Evolutionary conservation across 1,140 invertebrate genomes (phyloP).

Genomic region (Dendrolimus kikuchii): DNA sequence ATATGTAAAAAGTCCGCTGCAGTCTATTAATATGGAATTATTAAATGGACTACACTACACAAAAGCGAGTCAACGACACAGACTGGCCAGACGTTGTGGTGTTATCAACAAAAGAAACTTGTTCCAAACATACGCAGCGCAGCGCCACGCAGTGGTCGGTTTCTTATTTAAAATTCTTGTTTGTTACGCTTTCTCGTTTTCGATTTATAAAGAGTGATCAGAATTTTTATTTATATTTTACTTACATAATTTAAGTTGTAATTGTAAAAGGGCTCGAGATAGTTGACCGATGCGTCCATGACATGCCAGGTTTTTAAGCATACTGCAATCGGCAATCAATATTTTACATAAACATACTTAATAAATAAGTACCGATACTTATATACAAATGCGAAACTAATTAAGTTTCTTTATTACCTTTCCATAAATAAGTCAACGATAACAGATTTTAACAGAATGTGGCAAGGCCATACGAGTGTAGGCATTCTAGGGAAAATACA

Average conservation of each 20-base stretch:
- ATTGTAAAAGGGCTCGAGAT: slow-evolving; percentile 9
- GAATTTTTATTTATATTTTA: slow-evolving; percentile 27
- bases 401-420: too few species aligned
- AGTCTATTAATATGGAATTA: background rate
- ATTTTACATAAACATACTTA: too few species aligned
- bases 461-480: too few species aligned
- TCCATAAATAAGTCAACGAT: too few species aligned
- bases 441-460: too few species aligned
- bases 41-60: slow-evolving; percentile 9
- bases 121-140: slow-evolving; percentile 38
- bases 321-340: too few species aligned
- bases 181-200: slow-evolving; percentile 43
- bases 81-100: slow-evolving; percentile 24
- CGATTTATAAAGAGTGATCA: slow-evolving; percentile 28
- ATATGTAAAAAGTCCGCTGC: background rate
- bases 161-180: slow-evolving; percentile 39
- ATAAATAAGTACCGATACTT: too few species aligned
- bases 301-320: background rate
- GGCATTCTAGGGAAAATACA: too few species aligned
- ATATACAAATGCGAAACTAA: too few species aligned
- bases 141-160: slow-evolving; percentile 32
- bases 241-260: slow-evolving; percentile 28
- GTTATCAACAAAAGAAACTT: slow-evolving; percentile 52
- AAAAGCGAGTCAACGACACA: slow-evolving; percentile 36
- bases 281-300: too few species aligned